Evolutionary conservation across 2,888 invertebrate species (phyloP), one percentile per base, ranked within the genome.

Genomic region (Cerastis leucographa): DNA sequence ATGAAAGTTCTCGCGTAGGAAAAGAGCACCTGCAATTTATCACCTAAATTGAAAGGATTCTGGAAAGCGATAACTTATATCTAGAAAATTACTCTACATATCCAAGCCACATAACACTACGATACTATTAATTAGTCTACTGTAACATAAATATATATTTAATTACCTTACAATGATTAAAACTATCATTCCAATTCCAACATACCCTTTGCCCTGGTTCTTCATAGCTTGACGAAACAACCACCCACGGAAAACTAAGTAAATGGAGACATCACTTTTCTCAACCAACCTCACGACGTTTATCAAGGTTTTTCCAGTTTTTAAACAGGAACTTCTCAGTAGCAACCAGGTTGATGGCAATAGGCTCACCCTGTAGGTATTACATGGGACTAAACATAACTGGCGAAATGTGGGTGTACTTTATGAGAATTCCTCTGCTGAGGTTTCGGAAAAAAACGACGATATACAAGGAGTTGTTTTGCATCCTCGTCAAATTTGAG

Each of bases 251-350:
- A 2, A 19, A 49, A 11, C 51, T 51, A 25, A 62, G 66, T 67
- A 73, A 51, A 62, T 77, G n/a, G 9, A 83, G 64, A 51, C 14
- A 65, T 46, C 54, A 51, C 56, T 70, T 73, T 49, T 40, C 35
- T 69, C 19, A 14, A 3, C 22, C 11, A 35, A 67, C 14, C 14
- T 42, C 7, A 64, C 11, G 22, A 40, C 0, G 25, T 66, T 66
- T 54, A 12, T 25, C 25, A 25, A 14, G 8, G 1, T 17, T 14
- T 51, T n/a, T n/a, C n/a, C n/a, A n/a, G n/a, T n/a, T n/a, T n/a
- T n/a, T n/a, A n/a, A n/a, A 35, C 35, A 2, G n/a, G 1, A 54
- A n/a, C n/a, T 12, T 12, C n/a, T 12, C n/a, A n/a, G 54, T n/a
- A 54, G n/a, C 54, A 5, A 54, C 1, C 4, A 1, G 25, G 25